Conservation (phyloP, 2,888 invertebrate genomes). For the Chalcosyrphus nemorum region DNA sequence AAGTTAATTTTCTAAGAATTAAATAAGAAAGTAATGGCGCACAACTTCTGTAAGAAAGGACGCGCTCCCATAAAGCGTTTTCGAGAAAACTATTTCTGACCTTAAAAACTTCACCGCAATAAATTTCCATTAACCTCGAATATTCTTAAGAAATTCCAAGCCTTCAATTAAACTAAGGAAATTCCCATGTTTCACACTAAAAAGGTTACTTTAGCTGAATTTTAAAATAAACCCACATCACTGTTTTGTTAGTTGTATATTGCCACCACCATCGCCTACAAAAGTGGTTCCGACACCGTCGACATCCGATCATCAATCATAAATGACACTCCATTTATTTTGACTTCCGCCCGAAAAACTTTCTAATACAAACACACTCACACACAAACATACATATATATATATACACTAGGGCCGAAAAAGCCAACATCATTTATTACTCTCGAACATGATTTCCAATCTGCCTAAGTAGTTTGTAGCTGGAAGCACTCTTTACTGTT, state of each 20-base stretch:
- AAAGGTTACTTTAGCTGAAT: conserved; percentile 9
- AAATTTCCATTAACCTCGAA: conserved; percentile 42
- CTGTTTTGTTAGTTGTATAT: background rate
- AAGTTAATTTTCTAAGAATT: no score
- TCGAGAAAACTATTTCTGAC: background rate
- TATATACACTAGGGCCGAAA: background rate
- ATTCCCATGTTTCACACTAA: background rate
- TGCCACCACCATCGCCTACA: background rate
- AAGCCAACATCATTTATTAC: conserved; percentile 63
- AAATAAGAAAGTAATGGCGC: no score
- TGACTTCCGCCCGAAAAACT: conserved; percentile 27
- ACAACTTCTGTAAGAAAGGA: no score
- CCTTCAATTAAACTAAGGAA: conserved; percentile 34
- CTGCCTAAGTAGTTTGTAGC: conserved; percentile 58
- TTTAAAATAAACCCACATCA: conserved; percentile 34
- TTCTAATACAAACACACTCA: conserved; percentile 1
- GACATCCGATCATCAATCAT: conserved; percentile 63
- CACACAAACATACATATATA: no score
- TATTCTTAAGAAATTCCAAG: background rate
- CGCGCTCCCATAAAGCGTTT: background rate
- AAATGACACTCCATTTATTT: conserved; percentile 68
- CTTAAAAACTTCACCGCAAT: conserved; percentile 1
- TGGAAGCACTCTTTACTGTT: conserved; percentile 34
- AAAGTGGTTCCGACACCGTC: conserved; percentile 14
- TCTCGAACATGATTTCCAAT: conserved; percentile 62